Evolutionary conservation across 2,888 invertebrate species (phyloP).

Genomic region (Stenolophus ochropezus): DNA sequence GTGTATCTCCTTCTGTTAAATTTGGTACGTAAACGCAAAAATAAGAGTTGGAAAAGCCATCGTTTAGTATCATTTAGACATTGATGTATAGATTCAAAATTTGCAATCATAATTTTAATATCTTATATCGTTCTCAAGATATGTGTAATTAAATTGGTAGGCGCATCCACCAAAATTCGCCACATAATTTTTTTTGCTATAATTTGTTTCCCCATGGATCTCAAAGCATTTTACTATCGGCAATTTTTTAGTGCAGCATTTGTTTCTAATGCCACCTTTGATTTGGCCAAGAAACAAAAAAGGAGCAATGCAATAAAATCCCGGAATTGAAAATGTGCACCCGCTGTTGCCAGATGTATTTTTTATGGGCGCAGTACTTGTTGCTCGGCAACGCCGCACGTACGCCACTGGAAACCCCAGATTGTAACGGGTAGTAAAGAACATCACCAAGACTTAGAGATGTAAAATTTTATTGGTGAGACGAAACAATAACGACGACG

Average conservation of each 20-base stretch:
- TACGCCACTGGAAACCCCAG: slow-evolving; percentile 26
- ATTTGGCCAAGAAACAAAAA: slow-evolving; percentile 15
- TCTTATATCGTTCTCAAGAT: too few relatives aligned
- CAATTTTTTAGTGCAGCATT: background rate
- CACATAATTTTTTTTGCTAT: too few relatives aligned
- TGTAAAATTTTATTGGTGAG: slow-evolving; percentile 38
- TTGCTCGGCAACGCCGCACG: slow-evolving; percentile 10
- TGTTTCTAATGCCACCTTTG: background rate
- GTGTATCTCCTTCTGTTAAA: too few relatives aligned
- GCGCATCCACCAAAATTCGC: too few relatives aligned
- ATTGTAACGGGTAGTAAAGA: slow-evolving; percentile 35
- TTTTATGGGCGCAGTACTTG: slow-evolving; percentile 29
- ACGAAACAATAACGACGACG: slow-evolving; percentile 32
- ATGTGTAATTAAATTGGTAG: too few relatives aligned
- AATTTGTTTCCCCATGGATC: too few relatives aligned
- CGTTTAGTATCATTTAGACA: too few relatives aligned
- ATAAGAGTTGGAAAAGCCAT: too few relatives aligned
- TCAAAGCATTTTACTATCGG: background rate
- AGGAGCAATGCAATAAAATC: slow-evolving; percentile 23
- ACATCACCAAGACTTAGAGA: slow-evolving; percentile 39
- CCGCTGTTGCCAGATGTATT: slow-evolving; percentile 30
- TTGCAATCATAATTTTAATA: too few relatives aligned
- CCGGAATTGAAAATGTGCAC: slow-evolving; percentile 28
- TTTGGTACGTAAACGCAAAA: too few relatives aligned
- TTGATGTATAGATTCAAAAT: too few relatives aligned